phyloP scores from a whole-genome alignment of 1,140 invertebrate species.

The Chrysopa pallens region DNA sequence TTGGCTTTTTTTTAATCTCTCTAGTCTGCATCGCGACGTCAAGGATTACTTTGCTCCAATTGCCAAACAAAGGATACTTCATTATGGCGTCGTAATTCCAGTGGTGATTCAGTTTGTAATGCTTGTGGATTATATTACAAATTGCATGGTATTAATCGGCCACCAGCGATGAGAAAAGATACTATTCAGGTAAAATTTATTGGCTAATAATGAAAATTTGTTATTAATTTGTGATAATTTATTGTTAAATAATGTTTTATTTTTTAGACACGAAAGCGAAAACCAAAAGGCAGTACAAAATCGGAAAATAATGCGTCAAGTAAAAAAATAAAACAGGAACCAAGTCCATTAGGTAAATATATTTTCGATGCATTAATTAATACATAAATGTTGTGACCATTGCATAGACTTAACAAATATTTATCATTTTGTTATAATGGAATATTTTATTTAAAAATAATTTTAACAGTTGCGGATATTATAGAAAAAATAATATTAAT shows the following conservation, averaged over 20 bases:
- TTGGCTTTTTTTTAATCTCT: constrained; percentile 7
- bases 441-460: no score
- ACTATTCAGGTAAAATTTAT: constrained; percentile 49
- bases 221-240: not conserved
- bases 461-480: no score
- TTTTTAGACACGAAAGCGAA: constrained; percentile 73
- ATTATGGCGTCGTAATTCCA: constrained; percentile 72
- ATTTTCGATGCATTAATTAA: not conserved
- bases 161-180: constrained; percentile 91
- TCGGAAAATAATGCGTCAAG: not conserved
- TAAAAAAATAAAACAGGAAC: constrained; percentile 12
- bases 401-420: not conserved
- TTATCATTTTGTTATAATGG: not conserved
- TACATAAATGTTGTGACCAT: not conserved
- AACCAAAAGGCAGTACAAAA: constrained; percentile 50
- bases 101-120: constrained; percentile 84
- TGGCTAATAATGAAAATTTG: not conserved
- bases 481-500: no score
- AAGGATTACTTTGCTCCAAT: constrained; percentile 77
- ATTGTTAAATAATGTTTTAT: constrained; percentile 2
- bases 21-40: constrained; percentile 52
- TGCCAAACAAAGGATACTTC: constrained; percentile 75
- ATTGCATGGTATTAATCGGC: constrained; percentile 71
- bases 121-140: constrained; percentile 89
- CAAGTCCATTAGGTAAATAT: constrained; percentile 10